A percentile compares a stretch with the other conserved stretches of the same genome.
Evolutionary conservation across 2,797 vertebrate genomes (phyloP).

Genomic region (Malacoctenus gilli): DNA sequence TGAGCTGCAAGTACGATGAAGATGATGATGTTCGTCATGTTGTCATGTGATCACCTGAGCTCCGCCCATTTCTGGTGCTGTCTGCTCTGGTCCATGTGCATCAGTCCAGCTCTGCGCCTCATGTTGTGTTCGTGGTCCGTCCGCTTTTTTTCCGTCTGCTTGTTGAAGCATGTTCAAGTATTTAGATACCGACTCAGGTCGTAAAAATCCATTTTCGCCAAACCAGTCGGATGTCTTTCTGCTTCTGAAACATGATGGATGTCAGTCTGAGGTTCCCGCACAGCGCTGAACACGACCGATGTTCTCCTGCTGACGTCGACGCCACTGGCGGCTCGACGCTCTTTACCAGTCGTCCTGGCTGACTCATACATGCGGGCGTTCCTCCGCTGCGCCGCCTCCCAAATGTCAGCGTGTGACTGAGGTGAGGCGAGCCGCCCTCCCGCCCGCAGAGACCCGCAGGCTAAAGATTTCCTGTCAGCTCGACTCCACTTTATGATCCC

Average conservation of each 20-base stretch:
- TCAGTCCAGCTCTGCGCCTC: constrained; percentile 12
- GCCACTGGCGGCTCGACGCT: constrained; percentile 1
- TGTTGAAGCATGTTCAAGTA: constrained; percentile 28
- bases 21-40: constrained; percentile 6
- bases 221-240: too few species aligned
- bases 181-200: not conserved
- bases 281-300: too few species aligned
- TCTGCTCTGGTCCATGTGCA: constrained; percentile 25
- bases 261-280: too few species aligned
- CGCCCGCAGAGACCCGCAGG: constrained; percentile 35
- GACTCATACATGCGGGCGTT: constrained; percentile 37
- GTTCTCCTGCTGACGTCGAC: too few species aligned
- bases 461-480: constrained; percentile 64
- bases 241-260: too few species aligned
- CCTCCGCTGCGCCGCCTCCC: constrained; percentile 18
- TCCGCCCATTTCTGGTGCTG: too few species aligned
- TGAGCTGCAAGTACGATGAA: not conserved
- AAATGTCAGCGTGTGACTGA: constrained; percentile 62
- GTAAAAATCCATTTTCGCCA: too few species aligned
- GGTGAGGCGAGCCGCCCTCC: constrained; percentile 28
- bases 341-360: constrained; percentile 21
- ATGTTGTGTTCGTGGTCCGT: constrained; percentile 9
- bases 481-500: constrained; percentile 37
- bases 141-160: constrained; percentile 24
- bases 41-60: not conserved